Evolutionary conservation across 1,140 invertebrate genomes (phyloP), one percentile per base, ranked within the genome.

Genomic region (Andricus grossulariae): DNA sequence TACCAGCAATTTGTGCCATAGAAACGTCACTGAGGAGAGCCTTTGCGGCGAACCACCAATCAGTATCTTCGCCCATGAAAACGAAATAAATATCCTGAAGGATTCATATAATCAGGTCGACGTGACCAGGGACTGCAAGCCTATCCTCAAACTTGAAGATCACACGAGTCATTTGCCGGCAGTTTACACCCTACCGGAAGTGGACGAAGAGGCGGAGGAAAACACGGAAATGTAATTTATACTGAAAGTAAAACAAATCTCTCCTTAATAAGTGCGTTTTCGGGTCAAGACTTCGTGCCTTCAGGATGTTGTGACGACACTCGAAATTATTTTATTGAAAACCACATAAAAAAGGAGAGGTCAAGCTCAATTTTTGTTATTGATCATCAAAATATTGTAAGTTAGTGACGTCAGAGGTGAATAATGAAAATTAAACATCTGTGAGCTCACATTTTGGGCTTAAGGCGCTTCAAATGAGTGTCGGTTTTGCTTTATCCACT

Each of bases 1-100:
- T 82, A 90, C 92, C 82, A 90, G 91, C 82, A 93, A 92, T 85
- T 89, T 93, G 84, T 93, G 93, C 88, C 92, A 93, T 85, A 92
- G 93, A 82, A 94, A 94, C 89, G 91, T 93, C 88, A 94, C 94
- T 80, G 94, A 94, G 83, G 94, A 94, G 81, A 91, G 94, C 80
- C 89, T 93, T 75, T 92, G 90, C 84, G 87, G 90, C 86, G 93
- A 94, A 82, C 93, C 94, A 60, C 93, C 94, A 74, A 93, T 92
- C 51, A 93, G 92, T 84, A 88, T 92, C 85, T 92, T 92, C 85
- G 82, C 90, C 79, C 91, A 91, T 79, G 90, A 92, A 80, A 90
- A 91, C 79, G 89, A 91, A 82, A 90, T 91, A 70, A 91, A 92
- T 81, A 90, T 90, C 79, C 82, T 91, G 49, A 90, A 91, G 80